Percentiles rank a stretch among this genome's conserved stretches.
Conservation (phyloP, 2,888 invertebrate species). For the Beris chalybata region DNA sequence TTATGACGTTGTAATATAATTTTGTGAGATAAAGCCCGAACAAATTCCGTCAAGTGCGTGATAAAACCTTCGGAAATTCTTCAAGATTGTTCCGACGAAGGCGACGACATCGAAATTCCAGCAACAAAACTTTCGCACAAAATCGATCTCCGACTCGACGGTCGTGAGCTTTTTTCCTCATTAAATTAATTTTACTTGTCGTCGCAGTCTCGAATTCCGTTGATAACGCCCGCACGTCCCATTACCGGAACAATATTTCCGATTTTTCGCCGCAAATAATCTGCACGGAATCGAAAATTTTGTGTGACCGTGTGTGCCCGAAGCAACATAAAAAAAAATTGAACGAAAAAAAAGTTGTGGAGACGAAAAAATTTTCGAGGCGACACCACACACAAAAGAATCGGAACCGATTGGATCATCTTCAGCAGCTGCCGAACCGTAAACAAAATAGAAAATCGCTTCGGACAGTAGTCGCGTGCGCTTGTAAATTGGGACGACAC, state of each 20-base stretch:
- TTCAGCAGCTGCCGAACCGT: not conserved
- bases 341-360: not conserved
- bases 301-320: not conserved
- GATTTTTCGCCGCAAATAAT: too few species aligned
- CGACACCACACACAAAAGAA: conserved; percentile 23
- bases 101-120: conserved; percentile 17
- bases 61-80: conserved; percentile 12
- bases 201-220: too few species aligned
- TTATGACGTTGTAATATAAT: too few species aligned
- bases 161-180: conserved; percentile 16
- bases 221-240: too few species aligned
- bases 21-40: too few species aligned
- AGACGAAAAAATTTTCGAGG: conserved; percentile 4
- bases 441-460: too few species aligned
- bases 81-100: conserved; percentile 4
- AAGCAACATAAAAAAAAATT: conserved; percentile 1
- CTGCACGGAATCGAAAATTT: not conserved
- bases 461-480: too few species aligned
- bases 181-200: conserved; percentile 7
- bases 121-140: conserved; percentile 31
- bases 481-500: too few species aligned
- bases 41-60: too few species aligned
- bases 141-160: conserved; percentile 30
- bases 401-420: conserved; percentile 4
- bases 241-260: too few species aligned